Percentiles rank a stretch among this genome's conserved stretches.
These are phyloP conservation scores for Chunga burmeisteri DNA, from an alignment of 2,113 vertebrate genomes.

Conservation along the genomic window DNA sequence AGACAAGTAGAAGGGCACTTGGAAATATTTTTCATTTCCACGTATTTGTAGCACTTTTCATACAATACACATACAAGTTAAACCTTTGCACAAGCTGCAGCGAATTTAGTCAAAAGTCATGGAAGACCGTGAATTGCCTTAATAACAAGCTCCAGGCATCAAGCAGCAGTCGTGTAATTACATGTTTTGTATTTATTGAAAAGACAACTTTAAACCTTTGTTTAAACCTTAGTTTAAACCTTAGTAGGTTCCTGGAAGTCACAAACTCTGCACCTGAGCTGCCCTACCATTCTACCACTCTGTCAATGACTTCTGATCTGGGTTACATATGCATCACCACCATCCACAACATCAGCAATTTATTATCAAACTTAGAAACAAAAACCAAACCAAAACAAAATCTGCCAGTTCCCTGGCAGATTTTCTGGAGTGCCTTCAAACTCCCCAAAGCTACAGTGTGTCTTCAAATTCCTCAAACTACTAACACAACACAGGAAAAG, in stretches of 20 bases:
- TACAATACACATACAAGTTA: neutral
- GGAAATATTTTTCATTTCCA: neutral
- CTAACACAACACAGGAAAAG: neutral
- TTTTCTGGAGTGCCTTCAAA: neutral
- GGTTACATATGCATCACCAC: neutral
- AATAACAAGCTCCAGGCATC: neutral
- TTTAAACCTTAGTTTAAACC: neutral
- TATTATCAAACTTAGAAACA: neutral
- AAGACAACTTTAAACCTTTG: too few relatives aligned
- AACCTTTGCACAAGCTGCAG: neutral
- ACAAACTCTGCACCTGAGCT: neutral
- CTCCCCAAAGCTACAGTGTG: neutral
- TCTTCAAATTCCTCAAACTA: neutral
- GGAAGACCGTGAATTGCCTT: neutral
- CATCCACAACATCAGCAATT: neutral
- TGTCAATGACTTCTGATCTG: neutral
- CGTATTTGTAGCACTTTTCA: neutral
- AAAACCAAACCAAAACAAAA: accelerated
- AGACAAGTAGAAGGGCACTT: neutral
- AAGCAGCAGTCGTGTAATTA: neutral
- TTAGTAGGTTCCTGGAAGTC: neutral
- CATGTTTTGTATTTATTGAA: neutral
- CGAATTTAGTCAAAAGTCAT: neutral
- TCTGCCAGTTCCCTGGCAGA: neutral
- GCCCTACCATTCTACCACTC: neutral